Percentiles rank a stretch among this genome's conserved stretches.
These are phyloP conservation scores for Bothrops alternatus DNA, from an alignment of 2,797 vertebrate genomes.

Conservation along the genomic window DNA sequence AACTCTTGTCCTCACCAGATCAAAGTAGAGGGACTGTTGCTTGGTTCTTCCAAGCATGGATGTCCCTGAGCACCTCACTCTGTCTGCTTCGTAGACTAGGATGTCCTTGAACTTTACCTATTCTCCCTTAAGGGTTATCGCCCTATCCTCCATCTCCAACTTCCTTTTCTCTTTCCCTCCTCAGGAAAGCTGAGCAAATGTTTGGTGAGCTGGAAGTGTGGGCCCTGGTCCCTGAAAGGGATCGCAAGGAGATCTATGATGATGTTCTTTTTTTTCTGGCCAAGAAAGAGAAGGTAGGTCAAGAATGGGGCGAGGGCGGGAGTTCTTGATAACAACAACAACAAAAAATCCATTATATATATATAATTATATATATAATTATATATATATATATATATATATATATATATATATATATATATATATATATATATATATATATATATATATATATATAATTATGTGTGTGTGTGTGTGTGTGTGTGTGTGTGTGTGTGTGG, in stretches of 20 bases:
- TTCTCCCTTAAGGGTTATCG: not conserved
- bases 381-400: not conserved
- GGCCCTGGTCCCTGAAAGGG: constrained; percentile 70
- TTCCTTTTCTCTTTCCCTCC: not conserved
- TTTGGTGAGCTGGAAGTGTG: constrained; percentile 72
- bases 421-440: not conserved
- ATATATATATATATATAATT: not conserved
- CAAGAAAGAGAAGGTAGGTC: constrained; percentile 73
- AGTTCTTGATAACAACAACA: too few relatives aligned
- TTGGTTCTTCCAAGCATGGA: not conserved
- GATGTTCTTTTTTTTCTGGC: constrained; percentile 74
- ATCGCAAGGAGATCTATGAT: constrained; percentile 73
- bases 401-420: not conserved
- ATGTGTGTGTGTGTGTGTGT: too few relatives aligned
- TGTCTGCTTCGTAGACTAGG: not conserved
- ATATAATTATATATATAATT: not conserved
- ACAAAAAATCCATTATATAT: not conserved
- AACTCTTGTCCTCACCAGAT: not conserved
- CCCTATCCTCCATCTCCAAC: not conserved
- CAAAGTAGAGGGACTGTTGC: not conserved
- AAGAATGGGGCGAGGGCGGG: not conserved
- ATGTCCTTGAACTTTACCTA: not conserved
- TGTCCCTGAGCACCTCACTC: too few relatives aligned
- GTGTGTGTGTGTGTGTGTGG: too few relatives aligned
- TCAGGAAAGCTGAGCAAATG: constrained; percentile 72